phyloP scores from a whole-genome alignment of 1,140 invertebrate species.

The Calephelis virginiensis region DNA sequence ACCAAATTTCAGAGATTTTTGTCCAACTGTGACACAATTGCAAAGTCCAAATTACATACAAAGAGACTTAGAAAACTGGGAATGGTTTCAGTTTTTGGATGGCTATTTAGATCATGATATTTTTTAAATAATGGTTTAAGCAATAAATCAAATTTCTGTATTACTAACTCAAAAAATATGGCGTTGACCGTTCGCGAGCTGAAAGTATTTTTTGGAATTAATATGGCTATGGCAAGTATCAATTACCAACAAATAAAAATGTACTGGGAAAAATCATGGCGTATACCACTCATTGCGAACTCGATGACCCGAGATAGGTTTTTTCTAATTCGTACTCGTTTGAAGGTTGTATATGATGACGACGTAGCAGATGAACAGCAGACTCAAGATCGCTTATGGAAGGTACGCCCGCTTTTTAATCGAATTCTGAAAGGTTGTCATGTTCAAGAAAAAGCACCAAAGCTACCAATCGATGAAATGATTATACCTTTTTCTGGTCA shows the following conservation, averaged over 20 bases:
- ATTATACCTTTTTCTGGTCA: conserved; percentile 1
- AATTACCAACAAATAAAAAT: background rate
- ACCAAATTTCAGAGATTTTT: background rate
- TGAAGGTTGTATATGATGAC: conserved; percentile 9
- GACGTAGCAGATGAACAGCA: background rate
- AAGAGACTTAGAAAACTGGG: conserved; percentile 2
- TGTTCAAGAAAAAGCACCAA: background rate
- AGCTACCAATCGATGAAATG: background rate
- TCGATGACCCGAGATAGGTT: background rate
- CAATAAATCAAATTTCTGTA: background rate
- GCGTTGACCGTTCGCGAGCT: background rate
- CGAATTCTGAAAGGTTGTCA: background rate
- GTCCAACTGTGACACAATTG: background rate
- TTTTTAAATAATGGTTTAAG: background rate
- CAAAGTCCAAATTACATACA: background rate
- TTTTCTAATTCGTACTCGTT: background rate
- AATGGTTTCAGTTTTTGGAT: conserved; percentile 1
- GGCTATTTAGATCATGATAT: conserved; percentile 5
- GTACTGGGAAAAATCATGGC: conserved; percentile 3
- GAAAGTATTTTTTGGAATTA: conserved; percentile 7
- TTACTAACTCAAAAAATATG: background rate
- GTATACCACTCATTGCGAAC: background rate
- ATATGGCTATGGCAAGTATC: conserved; percentile 7
- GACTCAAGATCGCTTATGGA: conserved; percentile 2
- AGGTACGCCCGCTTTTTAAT: background rate